Base-by-base conservation (phyloP, 2,888 invertebrate species). In the Drosophila antonietae region DNA sequence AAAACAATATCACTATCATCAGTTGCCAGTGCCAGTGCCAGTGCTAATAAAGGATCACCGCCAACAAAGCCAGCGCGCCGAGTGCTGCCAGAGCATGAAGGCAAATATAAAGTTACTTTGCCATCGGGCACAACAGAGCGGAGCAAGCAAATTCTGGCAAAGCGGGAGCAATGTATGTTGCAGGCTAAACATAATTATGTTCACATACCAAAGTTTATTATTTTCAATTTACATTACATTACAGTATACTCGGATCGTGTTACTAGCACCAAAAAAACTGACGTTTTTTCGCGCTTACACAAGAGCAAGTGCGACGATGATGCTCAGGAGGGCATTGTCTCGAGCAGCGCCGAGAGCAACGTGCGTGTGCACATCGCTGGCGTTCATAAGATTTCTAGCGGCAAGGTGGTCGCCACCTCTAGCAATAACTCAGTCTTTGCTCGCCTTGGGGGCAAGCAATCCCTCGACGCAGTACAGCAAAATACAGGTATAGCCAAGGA, bases 11-110 rank as follows among this genome's bases (percentile, higher is more conserved):
- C 69, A 15, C 3, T 49, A 35, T 15, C 47, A 1, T 8, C 69
- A n/a, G 39, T 15, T 28, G 20, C 10, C 9, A 20, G 12, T 9
- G 23, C 10, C 9, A 20, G 12, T 9, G 23, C 47, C 23, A 64
- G 28, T 35, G 49, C 73, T 31, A 60, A 60, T 28, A 63, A 85
- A 33, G 68, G 66, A 1, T 62, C 81, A 3, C 82, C 91, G n/a
- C 74, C 90, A 33, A 81, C 88, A 2, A 90, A 91, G n/a, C 88
- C 88, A 57, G 90, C 91, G 2, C 82, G 93, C 14, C 89, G 93
- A 6, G 93, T 93, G 20, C 80, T 93, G 39, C 94, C 94, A 1
- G 94, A 94, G 77, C 94, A 94, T 79, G 94, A 94, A 81, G 94
- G 94, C 10, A 92, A 93, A 66, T 94, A 94, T 84, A 94, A 93